Conservation (phyloP, 2,797 vertebrate species). For the Pipistrellus kuhlii region DNA sequence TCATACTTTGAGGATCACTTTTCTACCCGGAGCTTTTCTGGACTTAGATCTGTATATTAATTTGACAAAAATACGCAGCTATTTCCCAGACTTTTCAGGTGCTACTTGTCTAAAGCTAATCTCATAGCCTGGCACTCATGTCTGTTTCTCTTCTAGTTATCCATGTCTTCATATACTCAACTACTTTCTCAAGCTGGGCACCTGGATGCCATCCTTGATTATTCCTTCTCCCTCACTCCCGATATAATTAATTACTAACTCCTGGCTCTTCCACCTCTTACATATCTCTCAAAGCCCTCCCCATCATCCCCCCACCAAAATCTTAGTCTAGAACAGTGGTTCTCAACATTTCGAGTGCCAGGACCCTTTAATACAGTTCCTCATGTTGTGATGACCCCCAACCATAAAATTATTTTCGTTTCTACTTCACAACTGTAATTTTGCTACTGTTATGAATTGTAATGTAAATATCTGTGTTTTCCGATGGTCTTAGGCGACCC, state of each 20-base stretch:
- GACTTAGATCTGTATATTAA: neutral
- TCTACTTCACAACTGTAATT: too few species aligned
- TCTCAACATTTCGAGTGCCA: too few species aligned
- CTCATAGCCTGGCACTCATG: neutral
- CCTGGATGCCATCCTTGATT: neutral
- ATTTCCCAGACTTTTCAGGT: neutral
- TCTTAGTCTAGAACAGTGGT: neutral
- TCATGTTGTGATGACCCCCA: too few species aligned
- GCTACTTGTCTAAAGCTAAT: neutral
- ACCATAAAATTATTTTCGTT: too few species aligned
- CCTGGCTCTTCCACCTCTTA: neutral
- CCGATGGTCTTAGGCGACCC: too few species aligned
- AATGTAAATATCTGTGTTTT: too few species aligned
- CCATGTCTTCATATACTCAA: neutral
- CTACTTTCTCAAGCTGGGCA: neutral
- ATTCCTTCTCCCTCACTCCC: neutral
- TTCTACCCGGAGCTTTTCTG: neutral
- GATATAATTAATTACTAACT: neutral
- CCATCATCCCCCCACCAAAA: neutral
- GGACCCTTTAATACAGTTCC: too few species aligned
- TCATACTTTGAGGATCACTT: neutral
- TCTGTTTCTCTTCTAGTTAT: slow-evolving; percentile 2
- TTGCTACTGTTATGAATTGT: too few species aligned
- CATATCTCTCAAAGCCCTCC: neutral
- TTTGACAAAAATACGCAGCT: neutral